These are phyloP conservation scores for Enteromius fasciolatus DNA, from an alignment of 2,797 vertebrate genomes.

Conservation along the genomic window DNA sequence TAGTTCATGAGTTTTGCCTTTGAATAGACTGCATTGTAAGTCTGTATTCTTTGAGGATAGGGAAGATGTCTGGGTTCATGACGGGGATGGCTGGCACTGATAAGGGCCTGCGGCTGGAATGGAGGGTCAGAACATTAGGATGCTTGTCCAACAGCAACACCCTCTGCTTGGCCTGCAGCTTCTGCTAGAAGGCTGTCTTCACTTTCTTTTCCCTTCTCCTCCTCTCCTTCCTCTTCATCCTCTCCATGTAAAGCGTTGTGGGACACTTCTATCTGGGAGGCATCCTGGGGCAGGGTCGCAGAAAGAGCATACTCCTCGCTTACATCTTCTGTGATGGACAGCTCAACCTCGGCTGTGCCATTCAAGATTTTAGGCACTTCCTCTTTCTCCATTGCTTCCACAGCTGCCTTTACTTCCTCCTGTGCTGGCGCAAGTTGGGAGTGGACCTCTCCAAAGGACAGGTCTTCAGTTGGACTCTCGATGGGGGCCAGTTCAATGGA, in stretches of 20 bases:
- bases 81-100: conserved; percentile 14
- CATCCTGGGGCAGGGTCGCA: conserved; percentile 61
- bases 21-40: neutral
- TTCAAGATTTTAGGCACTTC: conserved; percentile 44
- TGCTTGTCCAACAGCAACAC: conserved; percentile 29
- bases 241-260: conserved; percentile 38
- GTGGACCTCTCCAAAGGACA: conserved; percentile 74
- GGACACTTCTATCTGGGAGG: conserved; percentile 29
- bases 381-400: conserved; percentile 64
- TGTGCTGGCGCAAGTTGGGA: conserved; percentile 70
- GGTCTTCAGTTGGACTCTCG: conserved; percentile 66
- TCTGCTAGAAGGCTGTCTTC: conserved; percentile 15
- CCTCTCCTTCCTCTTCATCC: conserved; percentile 40
- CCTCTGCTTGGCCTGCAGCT: conserved; percentile 33
- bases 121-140: conserved; percentile 44
- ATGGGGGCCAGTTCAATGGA: conserved; percentile 71
- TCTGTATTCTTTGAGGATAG: conserved; percentile 12
- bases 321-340: conserved; percentile 56
- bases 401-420: conserved; percentile 64
- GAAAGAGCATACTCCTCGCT: conserved; percentile 63
- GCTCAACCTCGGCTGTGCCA: conserved; percentile 48
- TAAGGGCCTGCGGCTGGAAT: conserved; percentile 24
- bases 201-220: conserved; percentile 41
- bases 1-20: conserved; percentile 16
- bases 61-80: conserved; percentile 31